phyloP scores from a whole-genome alignment of 2,113 vertebrate genomes.

The Gallinago paraguaiae region DNA sequence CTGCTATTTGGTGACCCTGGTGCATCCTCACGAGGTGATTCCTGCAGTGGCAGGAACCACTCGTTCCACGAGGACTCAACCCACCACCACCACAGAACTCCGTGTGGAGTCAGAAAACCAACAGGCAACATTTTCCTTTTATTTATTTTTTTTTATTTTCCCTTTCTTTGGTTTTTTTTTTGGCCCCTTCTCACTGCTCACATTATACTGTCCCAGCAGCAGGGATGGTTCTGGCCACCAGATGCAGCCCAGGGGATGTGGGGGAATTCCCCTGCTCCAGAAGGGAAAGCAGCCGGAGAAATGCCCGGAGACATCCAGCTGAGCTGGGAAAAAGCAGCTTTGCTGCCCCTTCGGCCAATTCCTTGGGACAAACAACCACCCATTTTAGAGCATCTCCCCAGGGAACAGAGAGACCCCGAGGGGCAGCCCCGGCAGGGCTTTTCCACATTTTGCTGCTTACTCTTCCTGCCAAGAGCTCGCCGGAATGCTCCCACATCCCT shows the following conservation, averaged over 20 bases:
- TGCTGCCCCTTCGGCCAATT: not conserved
- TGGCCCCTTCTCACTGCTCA: not conserved
- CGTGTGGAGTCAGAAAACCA: rapidly evolving
- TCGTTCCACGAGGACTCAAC: rapidly evolving
- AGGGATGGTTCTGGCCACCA: not conserved
- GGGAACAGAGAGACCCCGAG: rapidly evolving
- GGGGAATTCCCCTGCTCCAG: not conserved
- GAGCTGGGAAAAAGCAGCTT: not conserved
- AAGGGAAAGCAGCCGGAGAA: not conserved
- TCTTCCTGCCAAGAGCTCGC: not conserved
- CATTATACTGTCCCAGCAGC: not conserved
- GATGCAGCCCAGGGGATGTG: not conserved
- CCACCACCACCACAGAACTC: not conserved
- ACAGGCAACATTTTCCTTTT: not conserved
- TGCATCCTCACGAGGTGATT: not conserved
- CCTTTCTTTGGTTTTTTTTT: not conserved
- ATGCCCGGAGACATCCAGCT: not conserved
- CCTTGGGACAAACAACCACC: not conserved
- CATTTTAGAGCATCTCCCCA: not conserved
- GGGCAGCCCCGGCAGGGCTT: not conserved
- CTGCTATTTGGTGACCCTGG: not conserved
- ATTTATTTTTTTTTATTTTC: not conserved
- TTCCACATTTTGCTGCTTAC: not conserved
- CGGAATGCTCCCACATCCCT: not conserved
- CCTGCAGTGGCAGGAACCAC: not conserved